phyloP scores from a whole-genome alignment of 2,113 vertebrate genomes.

The Ciconia boyciana region DNA sequence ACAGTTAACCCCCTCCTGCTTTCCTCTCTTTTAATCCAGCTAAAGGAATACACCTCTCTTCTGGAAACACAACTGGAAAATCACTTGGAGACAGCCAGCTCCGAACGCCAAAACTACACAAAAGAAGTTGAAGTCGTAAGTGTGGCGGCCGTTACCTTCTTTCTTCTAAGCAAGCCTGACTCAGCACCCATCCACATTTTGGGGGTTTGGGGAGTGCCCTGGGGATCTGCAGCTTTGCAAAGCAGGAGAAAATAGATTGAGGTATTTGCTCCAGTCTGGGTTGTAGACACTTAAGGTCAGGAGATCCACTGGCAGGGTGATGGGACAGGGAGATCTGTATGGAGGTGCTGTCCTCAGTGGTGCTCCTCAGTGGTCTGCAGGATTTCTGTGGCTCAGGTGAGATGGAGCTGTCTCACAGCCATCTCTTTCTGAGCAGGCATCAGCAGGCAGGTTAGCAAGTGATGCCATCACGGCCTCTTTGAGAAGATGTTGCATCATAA shows the following conservation, averaged over 20 bases:
- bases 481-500: background rate
- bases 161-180: background rate
- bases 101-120: slow-evolving; percentile 76
- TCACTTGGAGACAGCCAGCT: slow-evolving; percentile 79
- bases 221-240: background rate
- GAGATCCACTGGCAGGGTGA: background rate
- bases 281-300: background rate
- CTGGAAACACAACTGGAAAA: slow-evolving; percentile 89
- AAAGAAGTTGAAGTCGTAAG: slow-evolving; percentile 83
- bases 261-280: background rate
- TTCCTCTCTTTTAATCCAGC: slow-evolving; percentile 61
- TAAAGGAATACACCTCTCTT: slow-evolving; percentile 84
- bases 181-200: rapidly evolving
- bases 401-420: background rate
- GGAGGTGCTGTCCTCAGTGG: background rate
- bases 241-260: background rate
- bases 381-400: background rate
- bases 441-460: background rate
- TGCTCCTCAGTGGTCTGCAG: background rate
- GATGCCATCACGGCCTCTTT: background rate
- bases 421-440: background rate
- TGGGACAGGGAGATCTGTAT: background rate
- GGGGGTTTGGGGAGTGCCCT: background rate
- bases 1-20: background rate
- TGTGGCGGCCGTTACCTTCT: background rate